Evolutionary conservation across 2,113 vertebrate genomes (phyloP), one percentile per base, ranked within the genome.

Genomic region (Opisthocomus hoazin): DNA sequence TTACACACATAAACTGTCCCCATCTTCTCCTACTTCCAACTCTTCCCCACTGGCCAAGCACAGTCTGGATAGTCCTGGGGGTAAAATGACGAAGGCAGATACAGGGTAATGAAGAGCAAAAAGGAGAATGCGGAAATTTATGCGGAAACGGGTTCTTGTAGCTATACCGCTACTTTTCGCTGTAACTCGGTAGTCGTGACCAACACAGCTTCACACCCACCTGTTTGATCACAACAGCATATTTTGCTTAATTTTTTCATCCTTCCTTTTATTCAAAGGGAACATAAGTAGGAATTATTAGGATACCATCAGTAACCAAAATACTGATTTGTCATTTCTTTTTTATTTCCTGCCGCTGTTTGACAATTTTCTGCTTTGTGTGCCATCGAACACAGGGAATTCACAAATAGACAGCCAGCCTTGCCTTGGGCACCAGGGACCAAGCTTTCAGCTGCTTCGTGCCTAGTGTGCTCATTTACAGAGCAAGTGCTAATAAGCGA

Each of bases 151-250:
- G 18, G 34, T 15, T 65, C 54, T 29, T 65, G 46, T 26, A 29
- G 4, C 46, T 48, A 32, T 18, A 54, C 34, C 11, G 20, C 27
- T 57, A 15, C 11, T 54, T 58, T 86, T 19, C 27, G 5, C 53
- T 32, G 8, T 12, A 27, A 50, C n/a, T 13, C 65, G 10, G 63
- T 61, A 24, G 14, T 26, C 18, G 4, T 15, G 46, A 45, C 43
- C 57, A 79, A 37, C n/a, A 11, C 0, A 0, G 39, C 7, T 87
- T 46, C n/a, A n/a, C n/a, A 69, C 17, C 7, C 36, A 68, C 50
- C 41, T 29, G 41, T 26, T 75, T 24, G 18, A 57, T 32, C 43
- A 43, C 27, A 80, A 73, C 29, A 79, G 10, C 30, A 26, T 10
- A 16, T 69, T 51, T 53, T 75, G 15, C 26, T 79, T 21, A 22